phyloP scores from a whole-genome alignment of 2,797 vertebrate genomes.

The Sardinella longiceps region DNA sequence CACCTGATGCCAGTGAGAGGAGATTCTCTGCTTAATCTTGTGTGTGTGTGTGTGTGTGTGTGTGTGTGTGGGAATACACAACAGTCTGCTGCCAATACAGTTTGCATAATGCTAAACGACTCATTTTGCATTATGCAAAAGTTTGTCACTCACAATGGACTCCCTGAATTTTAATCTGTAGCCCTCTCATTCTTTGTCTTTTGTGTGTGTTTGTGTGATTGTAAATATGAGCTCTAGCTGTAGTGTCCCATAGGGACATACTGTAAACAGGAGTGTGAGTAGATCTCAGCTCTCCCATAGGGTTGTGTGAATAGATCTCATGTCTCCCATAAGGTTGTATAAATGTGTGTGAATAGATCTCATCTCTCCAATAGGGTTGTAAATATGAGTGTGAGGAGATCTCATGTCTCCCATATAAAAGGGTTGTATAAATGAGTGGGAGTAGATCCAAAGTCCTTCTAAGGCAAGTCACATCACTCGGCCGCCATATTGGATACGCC shows the following conservation, averaged over 20 bases:
- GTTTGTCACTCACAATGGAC: background rate
- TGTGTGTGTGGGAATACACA: background rate
- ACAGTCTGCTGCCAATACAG: background rate
- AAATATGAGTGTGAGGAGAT: background rate
- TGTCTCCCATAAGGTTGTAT: too few relatives aligned
- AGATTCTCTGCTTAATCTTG: background rate
- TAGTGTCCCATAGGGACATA: too few relatives aligned
- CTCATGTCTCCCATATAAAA: background rate
- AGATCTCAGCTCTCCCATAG: background rate
- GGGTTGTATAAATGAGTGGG: too few relatives aligned
- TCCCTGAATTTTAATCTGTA: background rate
- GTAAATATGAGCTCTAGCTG: background rate
- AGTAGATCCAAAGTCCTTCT: too few relatives aligned
- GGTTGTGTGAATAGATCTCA: background rate
- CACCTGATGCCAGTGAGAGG: background rate
- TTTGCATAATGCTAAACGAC: background rate
- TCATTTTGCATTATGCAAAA: background rate
- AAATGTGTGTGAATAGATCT: background rate
- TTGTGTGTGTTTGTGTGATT: background rate
- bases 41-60: too few relatives aligned
- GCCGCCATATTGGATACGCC: too few relatives aligned
- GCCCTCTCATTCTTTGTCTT: background rate
- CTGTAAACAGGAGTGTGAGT: too few relatives aligned
- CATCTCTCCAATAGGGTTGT: too few relatives aligned
- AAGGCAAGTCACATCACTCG: too few relatives aligned